Conservation (phyloP, 2,888 invertebrate genomes). For the Phragmatobia fuliginosa region DNA sequence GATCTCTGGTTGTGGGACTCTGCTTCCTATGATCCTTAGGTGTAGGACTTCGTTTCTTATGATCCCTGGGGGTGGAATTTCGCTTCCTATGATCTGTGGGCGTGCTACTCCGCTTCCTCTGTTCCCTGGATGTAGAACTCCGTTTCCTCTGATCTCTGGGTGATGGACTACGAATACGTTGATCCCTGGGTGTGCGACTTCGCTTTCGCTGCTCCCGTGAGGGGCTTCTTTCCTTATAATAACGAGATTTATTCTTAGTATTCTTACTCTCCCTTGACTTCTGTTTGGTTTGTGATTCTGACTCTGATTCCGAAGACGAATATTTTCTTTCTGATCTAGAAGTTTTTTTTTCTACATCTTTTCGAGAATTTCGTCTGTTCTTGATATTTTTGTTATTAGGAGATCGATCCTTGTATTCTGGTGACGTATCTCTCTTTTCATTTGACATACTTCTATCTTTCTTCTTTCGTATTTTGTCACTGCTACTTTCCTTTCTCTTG, state of each 20-base stretch:
- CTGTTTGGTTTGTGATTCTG: slow-evolving; percentile 62
- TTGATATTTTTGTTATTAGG: slow-evolving; percentile 58
- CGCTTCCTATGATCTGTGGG: slow-evolving; percentile 15
- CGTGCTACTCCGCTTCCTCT: slow-evolving; percentile 53
- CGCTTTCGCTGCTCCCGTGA: slow-evolving; percentile 48
- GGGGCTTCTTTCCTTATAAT: slow-evolving; percentile 55
- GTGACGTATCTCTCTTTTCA: slow-evolving; percentile 65
- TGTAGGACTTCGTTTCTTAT: slow-evolving; percentile 13
- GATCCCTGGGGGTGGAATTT: too few relatives aligned
- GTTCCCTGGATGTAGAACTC: slow-evolving; percentile 57
- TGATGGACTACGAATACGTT: slow-evolving; percentile 10
- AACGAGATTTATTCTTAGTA: slow-evolving; percentile 58
- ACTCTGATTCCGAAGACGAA: slow-evolving; percentile 70
- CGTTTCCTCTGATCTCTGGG: slow-evolving; percentile 56
- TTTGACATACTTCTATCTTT: slow-evolving; percentile 64
- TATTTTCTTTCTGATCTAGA: slow-evolving; percentile 58
- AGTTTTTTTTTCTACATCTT: slow-evolving; percentile 67
- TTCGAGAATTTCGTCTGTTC: slow-evolving; percentile 60
- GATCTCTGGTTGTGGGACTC: slow-evolving; percentile 57
- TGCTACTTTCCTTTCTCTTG: slow-evolving; percentile 56
- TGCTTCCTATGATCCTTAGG: slow-evolving; percentile 55
- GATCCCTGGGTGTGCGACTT: slow-evolving; percentile 38
- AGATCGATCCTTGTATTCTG: slow-evolving; percentile 64
- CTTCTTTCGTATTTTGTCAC: slow-evolving; percentile 56
- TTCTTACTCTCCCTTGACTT: slow-evolving; percentile 51